These are phyloP conservation scores for Elysia chlorotica DNA, from an alignment of 1,140 invertebrate species.

Conservation along the genomic window DNA sequence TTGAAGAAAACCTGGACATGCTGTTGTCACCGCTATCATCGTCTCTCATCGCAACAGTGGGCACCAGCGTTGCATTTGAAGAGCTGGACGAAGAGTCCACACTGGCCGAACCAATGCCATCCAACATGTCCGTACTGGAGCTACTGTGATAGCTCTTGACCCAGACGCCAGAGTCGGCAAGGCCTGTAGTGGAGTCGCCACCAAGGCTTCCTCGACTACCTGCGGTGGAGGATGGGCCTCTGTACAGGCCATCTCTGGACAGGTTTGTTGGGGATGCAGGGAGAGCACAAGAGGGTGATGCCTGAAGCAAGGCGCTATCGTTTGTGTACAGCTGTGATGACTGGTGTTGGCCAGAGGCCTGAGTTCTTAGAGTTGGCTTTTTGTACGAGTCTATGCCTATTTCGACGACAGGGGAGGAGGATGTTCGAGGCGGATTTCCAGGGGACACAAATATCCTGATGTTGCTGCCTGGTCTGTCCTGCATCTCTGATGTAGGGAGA, in stretches of 20 bases:
- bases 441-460: slow-evolving; percentile 51
- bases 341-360: too few species aligned
- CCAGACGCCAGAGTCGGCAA: slow-evolving; percentile 18
- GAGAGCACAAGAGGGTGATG: background rate
- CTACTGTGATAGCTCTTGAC: slow-evolving; percentile 22
- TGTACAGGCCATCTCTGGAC: background rate
- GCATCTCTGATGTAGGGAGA: background rate
- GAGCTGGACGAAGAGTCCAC: too few species aligned
- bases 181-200: slow-evolving; percentile 6
- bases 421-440: slow-evolving; percentile 29
- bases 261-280: background rate
- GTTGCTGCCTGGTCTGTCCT: background rate
- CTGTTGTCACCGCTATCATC: too few species aligned
- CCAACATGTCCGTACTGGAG: slow-evolving; percentile 21
- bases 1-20: too few species aligned
- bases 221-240: background rate
- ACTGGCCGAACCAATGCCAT: too few species aligned
- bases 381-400: slow-evolving; percentile 15
- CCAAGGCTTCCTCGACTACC: slow-evolving; percentile 33
- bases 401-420: slow-evolving; percentile 32
- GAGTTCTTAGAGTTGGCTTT: too few species aligned
- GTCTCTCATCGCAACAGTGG: too few species aligned
- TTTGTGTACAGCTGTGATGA: too few species aligned
- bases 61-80: too few species aligned
- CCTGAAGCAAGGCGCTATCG: too few species aligned